phyloP scores from a whole-genome alignment of 2,113 vertebrate genomes.

The Tachuris rubrigastra region DNA sequence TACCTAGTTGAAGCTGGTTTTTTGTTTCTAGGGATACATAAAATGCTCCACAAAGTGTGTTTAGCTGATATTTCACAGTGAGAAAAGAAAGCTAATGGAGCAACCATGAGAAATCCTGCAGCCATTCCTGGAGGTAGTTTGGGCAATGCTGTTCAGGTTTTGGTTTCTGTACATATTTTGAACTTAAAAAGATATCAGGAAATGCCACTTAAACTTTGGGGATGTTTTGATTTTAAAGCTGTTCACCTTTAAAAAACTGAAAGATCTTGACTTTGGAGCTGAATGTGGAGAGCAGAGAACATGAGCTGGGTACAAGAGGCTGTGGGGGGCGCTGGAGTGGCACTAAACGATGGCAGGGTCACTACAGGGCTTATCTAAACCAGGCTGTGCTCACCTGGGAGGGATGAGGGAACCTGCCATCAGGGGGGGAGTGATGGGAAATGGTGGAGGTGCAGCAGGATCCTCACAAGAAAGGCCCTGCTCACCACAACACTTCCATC shows the following conservation, averaged over 20 bases:
- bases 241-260: conserved; percentile 22
- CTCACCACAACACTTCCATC: neutral
- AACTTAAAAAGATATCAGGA: neutral
- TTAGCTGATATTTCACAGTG: conserved; percentile 47
- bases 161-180: conserved; percentile 9
- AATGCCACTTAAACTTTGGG: neutral
- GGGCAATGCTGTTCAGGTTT: conserved; percentile 15
- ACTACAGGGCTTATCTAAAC: neutral
- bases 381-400: neutral
- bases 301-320: neutral
- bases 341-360: neutral
- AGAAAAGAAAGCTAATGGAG: conserved; percentile 2
- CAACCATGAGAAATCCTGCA: conserved; percentile 20
- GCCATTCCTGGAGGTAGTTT: conserved; percentile 50
- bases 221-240: conserved; percentile 57
- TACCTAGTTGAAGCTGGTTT: neutral
- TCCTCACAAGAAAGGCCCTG: neutral
- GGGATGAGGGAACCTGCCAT: neutral
- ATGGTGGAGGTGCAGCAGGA: neutral
- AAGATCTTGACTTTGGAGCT: neutral
- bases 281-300: neutral
- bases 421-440: neutral
- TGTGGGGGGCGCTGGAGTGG: neutral
- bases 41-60: neutral
- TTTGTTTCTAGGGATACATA: neutral